These are phyloP conservation scores for Chaetogeoica ovagalla DNA, from an alignment of 2,888 invertebrate species.

Conservation along the genomic window DNA sequence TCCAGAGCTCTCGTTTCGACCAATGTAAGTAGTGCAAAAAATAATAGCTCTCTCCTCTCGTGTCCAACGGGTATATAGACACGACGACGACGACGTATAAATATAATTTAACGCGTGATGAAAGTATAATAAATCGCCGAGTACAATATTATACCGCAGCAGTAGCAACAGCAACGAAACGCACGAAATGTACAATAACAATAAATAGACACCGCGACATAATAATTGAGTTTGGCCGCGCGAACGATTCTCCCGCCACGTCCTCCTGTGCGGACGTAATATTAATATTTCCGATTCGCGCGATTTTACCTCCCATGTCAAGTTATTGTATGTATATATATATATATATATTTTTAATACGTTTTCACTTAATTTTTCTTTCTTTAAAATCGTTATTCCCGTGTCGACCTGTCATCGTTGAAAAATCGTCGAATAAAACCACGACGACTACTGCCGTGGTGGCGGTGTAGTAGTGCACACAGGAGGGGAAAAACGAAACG, in stretches of 20 bases:
- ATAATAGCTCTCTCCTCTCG: too few relatives aligned
- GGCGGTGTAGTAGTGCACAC: too few relatives aligned
- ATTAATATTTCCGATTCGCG: slow-evolving; percentile 38
- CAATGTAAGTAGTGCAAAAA: too few relatives aligned
- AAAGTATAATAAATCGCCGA: too few relatives aligned
- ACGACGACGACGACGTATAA: too few relatives aligned
- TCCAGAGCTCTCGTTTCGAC: too few relatives aligned
- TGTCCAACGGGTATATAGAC: too few relatives aligned
- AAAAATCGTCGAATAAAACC: slow-evolving; percentile 53
- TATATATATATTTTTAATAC: slow-evolving; percentile 37
- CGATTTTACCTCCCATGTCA: slow-evolving; percentile 51
- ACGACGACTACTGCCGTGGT: slow-evolving; percentile 7
- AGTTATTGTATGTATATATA: slow-evolving; percentile 21
- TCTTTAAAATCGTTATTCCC: slow-evolving; percentile 10
- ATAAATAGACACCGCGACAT: not conserved
- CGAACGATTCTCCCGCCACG: slow-evolving; percentile 19
- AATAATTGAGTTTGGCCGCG: slow-evolving; percentile 22
- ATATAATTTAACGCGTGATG: too few relatives aligned
- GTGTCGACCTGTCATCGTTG: slow-evolving; percentile 53
- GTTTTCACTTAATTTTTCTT: slow-evolving; percentile 36
- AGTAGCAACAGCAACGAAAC: too few relatives aligned
- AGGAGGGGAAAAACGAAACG: too few relatives aligned
- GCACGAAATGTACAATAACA: not conserved
- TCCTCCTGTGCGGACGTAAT: too few relatives aligned
- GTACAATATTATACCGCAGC: too few relatives aligned